A percentile compares a stretch with the other conserved stretches of the same genome.
phyloP scores from a whole-genome alignment of 2,888 invertebrate species.

The Crematogaster levior region DNA sequence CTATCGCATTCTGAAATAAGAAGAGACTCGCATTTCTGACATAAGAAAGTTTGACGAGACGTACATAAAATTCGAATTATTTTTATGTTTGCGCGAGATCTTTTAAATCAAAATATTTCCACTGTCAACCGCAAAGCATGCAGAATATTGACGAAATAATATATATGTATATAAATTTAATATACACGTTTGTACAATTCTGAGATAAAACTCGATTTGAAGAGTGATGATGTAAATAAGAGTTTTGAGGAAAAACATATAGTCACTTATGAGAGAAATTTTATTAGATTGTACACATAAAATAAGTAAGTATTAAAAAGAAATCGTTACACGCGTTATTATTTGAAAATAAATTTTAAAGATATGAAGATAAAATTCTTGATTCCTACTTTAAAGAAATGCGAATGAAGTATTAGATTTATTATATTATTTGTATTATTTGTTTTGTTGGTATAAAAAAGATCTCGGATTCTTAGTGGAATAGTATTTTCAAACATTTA shows the following conservation, averaged over 20 bases:
- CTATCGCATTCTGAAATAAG: conserved; percentile 3
- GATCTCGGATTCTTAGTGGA: too few species aligned
- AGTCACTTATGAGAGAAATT: not conserved
- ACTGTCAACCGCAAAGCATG: not conserved
- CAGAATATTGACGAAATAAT: not conserved
- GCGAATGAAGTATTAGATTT: not conserved
- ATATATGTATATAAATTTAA: too few species aligned
- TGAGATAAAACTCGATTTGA: too few species aligned
- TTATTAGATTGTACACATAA: not conserved
- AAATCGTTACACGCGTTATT: not conserved
- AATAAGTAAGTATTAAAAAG: not conserved
- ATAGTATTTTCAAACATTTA: too few species aligned
- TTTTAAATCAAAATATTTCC: not conserved
- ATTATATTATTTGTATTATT: too few species aligned
- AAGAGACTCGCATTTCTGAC: conserved; percentile 8
- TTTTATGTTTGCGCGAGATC: not conserved
- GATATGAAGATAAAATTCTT: not conserved
- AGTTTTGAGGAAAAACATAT: not conserved
- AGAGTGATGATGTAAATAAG: not conserved
- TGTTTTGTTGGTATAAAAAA: too few species aligned
- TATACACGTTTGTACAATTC: too few species aligned
- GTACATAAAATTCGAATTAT: conserved; percentile 1
- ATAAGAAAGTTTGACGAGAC: conserved; percentile 3
- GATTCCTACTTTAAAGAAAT: not conserved
- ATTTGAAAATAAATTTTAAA: not conserved